These are phyloP conservation scores for Melanotaenia maccullochi DNA, from an alignment of 2,797 vertebrate genomes.

Conservation along the genomic window DNA sequence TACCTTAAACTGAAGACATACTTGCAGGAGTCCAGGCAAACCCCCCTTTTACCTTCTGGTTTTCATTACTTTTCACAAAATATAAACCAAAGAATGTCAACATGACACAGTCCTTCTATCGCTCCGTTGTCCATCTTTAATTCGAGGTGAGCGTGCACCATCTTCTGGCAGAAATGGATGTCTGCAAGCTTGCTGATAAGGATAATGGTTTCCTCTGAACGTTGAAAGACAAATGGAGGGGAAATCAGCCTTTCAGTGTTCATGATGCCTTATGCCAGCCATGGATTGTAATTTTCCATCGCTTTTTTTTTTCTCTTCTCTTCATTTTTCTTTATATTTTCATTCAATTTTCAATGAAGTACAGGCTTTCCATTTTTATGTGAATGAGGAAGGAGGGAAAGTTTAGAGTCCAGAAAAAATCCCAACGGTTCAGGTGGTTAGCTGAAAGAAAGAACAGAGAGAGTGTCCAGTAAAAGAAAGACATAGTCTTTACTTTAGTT, in stretches of 20 bases:
- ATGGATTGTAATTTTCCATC: slow-evolving; percentile 62
- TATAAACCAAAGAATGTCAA: slow-evolving; percentile 55
- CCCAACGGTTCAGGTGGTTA: slow-evolving; percentile 89
- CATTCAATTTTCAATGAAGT: slow-evolving; percentile 49
- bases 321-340: slow-evolving; percentile 40
- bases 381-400: slow-evolving; percentile 65
- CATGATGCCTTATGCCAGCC: slow-evolving; percentile 72
- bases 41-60: slow-evolving; percentile 49
- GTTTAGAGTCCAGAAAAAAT: slow-evolving; percentile 82
- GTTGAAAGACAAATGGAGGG: slow-evolving; percentile 5
- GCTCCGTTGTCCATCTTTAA: slow-evolving; percentile 54
- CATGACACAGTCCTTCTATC: slow-evolving; percentile 48
- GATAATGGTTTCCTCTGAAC: slow-evolving; percentile 29
- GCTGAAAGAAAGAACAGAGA: slow-evolving; percentile 86
- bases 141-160: slow-evolving; percentile 54
- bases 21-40: slow-evolving; percentile 69
- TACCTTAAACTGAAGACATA: slow-evolving; percentile 74
- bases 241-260: slow-evolving; percentile 53
- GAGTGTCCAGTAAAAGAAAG: slow-evolving; percentile 74
- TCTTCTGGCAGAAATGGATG: slow-evolving; percentile 67
- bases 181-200: slow-evolving; percentile 50
- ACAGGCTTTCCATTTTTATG: slow-evolving; percentile 66
- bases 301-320: slow-evolving; percentile 27
- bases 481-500: slow-evolving; percentile 55
- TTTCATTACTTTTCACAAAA: slow-evolving; percentile 44